A percentile compares a stretch with the other conserved stretches of the same genome.
Conservation (phyloP, 2,113 vertebrate genomes). For the Hippocampus guttulatus region DNA sequence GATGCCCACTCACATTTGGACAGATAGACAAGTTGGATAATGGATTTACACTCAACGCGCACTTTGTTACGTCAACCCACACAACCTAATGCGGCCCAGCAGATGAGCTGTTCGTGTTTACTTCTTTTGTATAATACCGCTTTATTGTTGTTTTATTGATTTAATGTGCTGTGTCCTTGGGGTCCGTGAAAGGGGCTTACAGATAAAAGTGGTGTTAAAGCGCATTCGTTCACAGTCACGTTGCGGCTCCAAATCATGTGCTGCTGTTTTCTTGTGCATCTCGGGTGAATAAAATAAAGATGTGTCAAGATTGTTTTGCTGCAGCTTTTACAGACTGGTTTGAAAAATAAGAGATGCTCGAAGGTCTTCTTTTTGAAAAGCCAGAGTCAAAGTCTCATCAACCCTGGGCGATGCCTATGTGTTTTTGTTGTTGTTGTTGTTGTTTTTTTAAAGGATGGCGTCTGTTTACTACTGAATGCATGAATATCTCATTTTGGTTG, state of each 20-base stretch:
- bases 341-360: neutral
- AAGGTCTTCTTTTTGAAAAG: neutral
- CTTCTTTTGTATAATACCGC: no score
- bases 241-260: neutral
- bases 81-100: neutral
- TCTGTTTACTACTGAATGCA: neutral
- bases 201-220: no score
- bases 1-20: neutral
- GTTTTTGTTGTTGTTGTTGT: neutral
- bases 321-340: neutral
- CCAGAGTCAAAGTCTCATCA: neutral
- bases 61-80: neutral
- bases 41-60: neutral
- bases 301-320: neutral
- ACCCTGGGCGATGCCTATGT: neutral
- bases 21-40: neutral
- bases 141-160: no score
- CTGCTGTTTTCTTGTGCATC: neutral
- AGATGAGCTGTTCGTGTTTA: neutral
- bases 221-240: neutral
- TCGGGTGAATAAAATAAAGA: constrained; percentile 4
- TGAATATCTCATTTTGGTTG: neutral
- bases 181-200: no score
- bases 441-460: neutral
- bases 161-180: no score